Evolutionary conservation across 2,888 invertebrate species (phyloP).

Genomic region (Hypomecis atomaria): DNA sequence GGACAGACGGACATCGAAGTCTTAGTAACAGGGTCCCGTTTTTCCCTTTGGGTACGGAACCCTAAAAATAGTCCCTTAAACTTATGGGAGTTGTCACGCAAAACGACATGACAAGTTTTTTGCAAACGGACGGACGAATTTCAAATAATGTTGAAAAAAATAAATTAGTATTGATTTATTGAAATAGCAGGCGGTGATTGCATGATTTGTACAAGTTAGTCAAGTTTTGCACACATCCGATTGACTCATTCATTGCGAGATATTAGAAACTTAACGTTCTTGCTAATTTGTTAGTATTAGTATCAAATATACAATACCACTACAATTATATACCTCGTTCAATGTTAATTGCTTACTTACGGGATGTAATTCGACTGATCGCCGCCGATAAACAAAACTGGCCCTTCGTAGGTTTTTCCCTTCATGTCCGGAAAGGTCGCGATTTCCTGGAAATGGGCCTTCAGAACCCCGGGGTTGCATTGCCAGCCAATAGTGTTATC

Average conservation of each 20-base stretch:
- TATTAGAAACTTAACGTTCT: not conserved
- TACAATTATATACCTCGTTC: not conserved
- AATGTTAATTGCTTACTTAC: conserved; percentile 53
- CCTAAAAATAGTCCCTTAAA: no score
- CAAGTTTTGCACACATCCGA: no score
- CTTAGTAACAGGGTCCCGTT: no score
- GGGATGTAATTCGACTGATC: conserved; percentile 62
- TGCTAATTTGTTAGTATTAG: not conserved
- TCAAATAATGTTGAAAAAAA: no score
- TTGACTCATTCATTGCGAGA: conserved; percentile 3
- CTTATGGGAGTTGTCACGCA: no score
- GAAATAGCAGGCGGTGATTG: no score
- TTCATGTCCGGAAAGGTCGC: conserved; percentile 60
- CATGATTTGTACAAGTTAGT: no score
- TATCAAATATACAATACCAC: not conserved
- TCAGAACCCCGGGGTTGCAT: conserved; percentile 58
- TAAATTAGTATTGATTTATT: no score
- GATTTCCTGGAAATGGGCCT: conserved; percentile 52
- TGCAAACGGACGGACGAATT: no score
- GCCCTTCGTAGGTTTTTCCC: conserved; percentile 56
- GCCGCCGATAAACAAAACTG: conserved; percentile 68
- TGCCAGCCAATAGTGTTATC: conserved; percentile 61
- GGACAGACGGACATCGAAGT: no score
- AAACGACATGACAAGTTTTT: no score
- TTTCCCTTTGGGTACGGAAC: no score